Conservation (phyloP, 2,113 vertebrate species). For the Eubucco bourcierii region DNA sequence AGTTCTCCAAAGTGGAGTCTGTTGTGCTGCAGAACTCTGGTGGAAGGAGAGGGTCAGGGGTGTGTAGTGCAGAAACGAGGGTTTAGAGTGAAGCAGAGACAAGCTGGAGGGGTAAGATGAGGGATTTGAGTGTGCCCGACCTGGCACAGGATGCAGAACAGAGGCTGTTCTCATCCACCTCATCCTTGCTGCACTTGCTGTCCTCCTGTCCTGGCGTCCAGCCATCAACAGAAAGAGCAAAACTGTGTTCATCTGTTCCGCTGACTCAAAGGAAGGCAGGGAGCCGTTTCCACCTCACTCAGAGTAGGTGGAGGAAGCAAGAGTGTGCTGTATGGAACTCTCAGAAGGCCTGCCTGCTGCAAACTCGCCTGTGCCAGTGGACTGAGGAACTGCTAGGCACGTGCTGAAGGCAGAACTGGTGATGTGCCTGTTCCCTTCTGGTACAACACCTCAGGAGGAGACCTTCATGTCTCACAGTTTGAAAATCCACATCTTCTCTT, state of each 20-base stretch:
- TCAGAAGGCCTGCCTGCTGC: conserved; percentile 31
- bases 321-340: conserved; percentile 15
- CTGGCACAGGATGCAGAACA: not conserved
- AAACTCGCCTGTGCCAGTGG: conserved; percentile 28
- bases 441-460: not conserved
- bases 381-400: conserved; percentile 6
- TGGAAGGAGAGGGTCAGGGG: too few species aligned
- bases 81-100: not conserved
- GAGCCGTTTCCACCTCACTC: conserved; percentile 29
- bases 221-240: conserved; percentile 54
- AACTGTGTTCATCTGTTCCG: conserved; percentile 51
- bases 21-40: not conserved
- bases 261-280: conserved; percentile 35
- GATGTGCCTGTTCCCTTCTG: conserved; percentile 4
- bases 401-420: not conserved
- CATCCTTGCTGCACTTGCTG: conserved; percentile 27
- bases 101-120: not conserved
- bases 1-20: not conserved
- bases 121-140: not conserved
- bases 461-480: conserved; percentile 6
- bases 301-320: conserved; percentile 57
- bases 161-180: not conserved
- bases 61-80: not conserved
- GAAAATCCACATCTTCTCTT: not conserved
- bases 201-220: conserved; percentile 40